Evolutionary conservation across 2,113 vertebrate genomes (phyloP).

Genomic region (Andinoacara biseriatus): DNA sequence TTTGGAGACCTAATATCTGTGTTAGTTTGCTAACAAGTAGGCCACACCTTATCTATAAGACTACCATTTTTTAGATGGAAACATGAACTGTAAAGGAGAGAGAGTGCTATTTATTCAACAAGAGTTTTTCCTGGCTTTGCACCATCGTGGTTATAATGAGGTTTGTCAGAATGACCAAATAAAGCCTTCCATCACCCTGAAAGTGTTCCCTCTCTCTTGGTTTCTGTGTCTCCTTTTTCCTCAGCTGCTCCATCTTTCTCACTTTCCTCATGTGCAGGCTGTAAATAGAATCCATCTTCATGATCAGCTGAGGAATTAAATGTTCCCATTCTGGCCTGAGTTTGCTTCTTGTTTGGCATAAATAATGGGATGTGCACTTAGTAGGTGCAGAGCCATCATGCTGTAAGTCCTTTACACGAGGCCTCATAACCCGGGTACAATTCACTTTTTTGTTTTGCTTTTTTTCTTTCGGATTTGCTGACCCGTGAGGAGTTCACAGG

Average conservation of each 20-base stretch:
- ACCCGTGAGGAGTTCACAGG: background rate
- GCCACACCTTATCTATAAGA: background rate
- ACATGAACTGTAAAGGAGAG: constrained; percentile 29
- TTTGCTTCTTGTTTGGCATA: constrained; percentile 58
- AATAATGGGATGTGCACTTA: constrained; percentile 58
- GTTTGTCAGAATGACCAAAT: constrained; percentile 70
- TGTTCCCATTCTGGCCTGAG: constrained; percentile 52
- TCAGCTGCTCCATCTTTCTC: constrained; percentile 14
- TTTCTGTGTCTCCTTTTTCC: constrained; percentile 5
- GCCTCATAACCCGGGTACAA: constrained; percentile 29
- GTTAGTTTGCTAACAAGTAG: background rate
- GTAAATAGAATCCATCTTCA: constrained; percentile 76
- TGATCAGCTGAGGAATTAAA: constrained; percentile 76
- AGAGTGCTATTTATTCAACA: constrained; percentile 49
- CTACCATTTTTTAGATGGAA: background rate
- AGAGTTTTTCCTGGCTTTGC: constrained; percentile 41
- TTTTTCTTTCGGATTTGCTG: background rate
- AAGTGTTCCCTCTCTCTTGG: constrained; percentile 4
- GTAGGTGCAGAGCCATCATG: constrained; percentile 35
- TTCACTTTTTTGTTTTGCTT: constrained; percentile 13
- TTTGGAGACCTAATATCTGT: background rate
- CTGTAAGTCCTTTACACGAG: constrained; percentile 45
- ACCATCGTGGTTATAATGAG: constrained; percentile 50
- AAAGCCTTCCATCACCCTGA: constrained; percentile 63
- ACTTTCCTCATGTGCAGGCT: constrained; percentile 43